phyloP scores from a whole-genome alignment of 2,113 vertebrate species.

The Perca schrenkii region DNA sequence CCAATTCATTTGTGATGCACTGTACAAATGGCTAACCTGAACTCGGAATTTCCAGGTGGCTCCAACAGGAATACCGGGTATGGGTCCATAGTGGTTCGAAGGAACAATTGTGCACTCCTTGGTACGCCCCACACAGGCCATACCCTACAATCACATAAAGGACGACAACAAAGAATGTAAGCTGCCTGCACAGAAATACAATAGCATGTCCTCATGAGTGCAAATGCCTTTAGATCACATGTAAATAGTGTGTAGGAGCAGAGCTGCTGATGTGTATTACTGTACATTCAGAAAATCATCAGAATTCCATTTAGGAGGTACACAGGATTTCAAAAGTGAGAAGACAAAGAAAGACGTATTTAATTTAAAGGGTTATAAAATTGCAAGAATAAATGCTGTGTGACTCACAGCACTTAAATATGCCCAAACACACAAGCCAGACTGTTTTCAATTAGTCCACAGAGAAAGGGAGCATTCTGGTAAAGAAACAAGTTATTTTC shows the following conservation, averaged over 20 bases:
- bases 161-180: constrained; percentile 6
- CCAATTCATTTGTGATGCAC: background rate
- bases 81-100: constrained; percentile 97
- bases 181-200: background rate
- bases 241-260: background rate
- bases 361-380: constrained; percentile 47
- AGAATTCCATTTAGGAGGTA: background rate
- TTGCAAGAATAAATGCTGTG: constrained; percentile 37
- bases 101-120: constrained; percentile 99
- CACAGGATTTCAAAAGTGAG: background rate
- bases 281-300: background rate
- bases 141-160: constrained; percentile 86
- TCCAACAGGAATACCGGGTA: constrained; percentile 96
- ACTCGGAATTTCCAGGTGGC: constrained; percentile 99
- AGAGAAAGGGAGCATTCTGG: constrained; percentile 67
- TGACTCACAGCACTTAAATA: constrained; percentile 67
- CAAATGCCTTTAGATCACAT: constrained; percentile 9
- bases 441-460: constrained; percentile 78
- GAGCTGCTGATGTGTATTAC: background rate
- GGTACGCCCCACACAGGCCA: constrained; percentile 98
- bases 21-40: constrained; percentile 84
- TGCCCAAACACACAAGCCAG: constrained; percentile 56
- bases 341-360: constrained; percentile 27
- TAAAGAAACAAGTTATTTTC: constrained; percentile 78
- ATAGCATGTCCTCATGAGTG: background rate